Evolutionary conservation across 2,113 vertebrate species (phyloP).

Genomic region (Trinectes maculatus): DNA sequence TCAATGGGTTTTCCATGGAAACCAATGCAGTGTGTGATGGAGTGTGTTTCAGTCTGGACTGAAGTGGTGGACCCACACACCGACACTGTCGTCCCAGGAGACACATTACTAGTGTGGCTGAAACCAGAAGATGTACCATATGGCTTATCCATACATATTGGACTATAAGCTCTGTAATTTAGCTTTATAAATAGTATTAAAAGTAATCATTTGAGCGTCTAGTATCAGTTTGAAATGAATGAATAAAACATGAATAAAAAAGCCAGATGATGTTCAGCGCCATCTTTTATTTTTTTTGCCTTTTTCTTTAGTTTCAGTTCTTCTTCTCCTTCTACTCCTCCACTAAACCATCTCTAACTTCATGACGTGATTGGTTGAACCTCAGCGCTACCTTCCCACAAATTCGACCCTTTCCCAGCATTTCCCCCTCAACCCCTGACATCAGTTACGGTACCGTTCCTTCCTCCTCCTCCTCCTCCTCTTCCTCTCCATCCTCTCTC

Average conservation of each 20-base stretch:
- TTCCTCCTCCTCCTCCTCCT: constrained; percentile 30
- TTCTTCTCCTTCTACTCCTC: too few relatives aligned
- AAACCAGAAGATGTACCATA: background rate
- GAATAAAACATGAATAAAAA: too few relatives aligned
- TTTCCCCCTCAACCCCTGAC: constrained; percentile 8
- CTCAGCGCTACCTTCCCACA: background rate
- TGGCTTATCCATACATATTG: background rate
- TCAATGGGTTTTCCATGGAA: background rate
- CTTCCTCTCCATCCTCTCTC: constrained; percentile 43
- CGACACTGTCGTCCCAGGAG: rapidly evolving
- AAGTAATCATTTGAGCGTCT: too few relatives aligned
- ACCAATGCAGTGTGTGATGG: too few relatives aligned
- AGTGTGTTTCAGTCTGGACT: constrained; percentile 1
- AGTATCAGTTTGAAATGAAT: too few relatives aligned
- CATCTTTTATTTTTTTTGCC: too few relatives aligned
- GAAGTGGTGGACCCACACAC: too few relatives aligned
- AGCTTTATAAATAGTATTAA: too few relatives aligned
- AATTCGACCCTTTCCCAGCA: background rate
- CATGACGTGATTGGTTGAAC: too few relatives aligned
- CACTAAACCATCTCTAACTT: background rate
- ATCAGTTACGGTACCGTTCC: constrained; percentile 45
- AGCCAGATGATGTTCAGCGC: too few relatives aligned
- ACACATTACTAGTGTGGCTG: background rate
- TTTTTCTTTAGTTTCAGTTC: background rate
- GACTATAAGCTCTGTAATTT: too few relatives aligned